Evolutionary conservation across 1,140 invertebrate species (phyloP), one percentile per base, ranked within the genome.

Genomic region (Drosophila baimaii): DNA sequence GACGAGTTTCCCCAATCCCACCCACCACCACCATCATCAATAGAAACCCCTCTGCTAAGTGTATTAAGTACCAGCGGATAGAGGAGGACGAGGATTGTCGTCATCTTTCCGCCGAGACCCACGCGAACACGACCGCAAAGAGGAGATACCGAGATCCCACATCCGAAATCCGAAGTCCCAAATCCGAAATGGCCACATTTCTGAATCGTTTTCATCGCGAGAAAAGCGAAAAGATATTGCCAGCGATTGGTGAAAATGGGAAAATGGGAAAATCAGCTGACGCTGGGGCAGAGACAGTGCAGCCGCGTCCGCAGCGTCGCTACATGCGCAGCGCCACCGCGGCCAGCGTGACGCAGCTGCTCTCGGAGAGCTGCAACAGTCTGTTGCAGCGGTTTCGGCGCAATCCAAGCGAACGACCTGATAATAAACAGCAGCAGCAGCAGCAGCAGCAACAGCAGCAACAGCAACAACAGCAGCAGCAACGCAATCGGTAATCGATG

Each of bases 291-390:
- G 68, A 64, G 12, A 21, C 55, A 54, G 61, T 77, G 37, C 92
- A 90, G 91, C 89, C 90, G 37, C 93, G 94, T 64, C 93, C 94
- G 57, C 93, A 93, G 79, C 93, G 95, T 35, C 94, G 95, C 44
- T 97, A 96, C 92, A 93, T 94, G 39, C 94, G 96, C 19, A 95
- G 96, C 19, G 96, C 96, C 29, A 94, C 94, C 33, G 96, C 96
- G 15, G 93, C 95, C 10, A 97, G 96, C 92, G 96, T 97, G 58
- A 96, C 96, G 46, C 96, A 97, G 92, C 93, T 97, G 71, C 92
- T 97, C 63, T 96, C 94, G 52, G 96, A 97, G 83, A 96, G 96
- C 64, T 97, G 96, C 92, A 95, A 96, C 70, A 97, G 94, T 92
- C 93, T 97, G 27, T 93, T 97, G 58, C 96, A 97, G 79, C 93